Evolutionary conservation across 2,888 invertebrate species (phyloP).

Genomic region (Tanypteryx hageni): DNA sequence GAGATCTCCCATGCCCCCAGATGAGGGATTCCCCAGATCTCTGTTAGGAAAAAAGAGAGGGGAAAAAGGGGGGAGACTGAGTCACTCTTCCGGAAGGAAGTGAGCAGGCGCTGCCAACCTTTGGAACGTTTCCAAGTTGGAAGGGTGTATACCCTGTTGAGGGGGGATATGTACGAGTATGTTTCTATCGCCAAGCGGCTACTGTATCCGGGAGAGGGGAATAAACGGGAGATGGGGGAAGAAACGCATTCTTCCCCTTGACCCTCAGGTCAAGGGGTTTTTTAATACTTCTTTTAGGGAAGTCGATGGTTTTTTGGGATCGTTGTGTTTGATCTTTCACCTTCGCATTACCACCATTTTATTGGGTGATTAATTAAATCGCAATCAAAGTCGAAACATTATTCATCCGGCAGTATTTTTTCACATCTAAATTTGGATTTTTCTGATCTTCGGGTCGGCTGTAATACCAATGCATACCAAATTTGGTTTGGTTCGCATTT

Average conservation of each 20-base stretch:
- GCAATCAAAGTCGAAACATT: no score
- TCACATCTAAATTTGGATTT: no score
- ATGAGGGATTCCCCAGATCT: slow-evolving; percentile 34
- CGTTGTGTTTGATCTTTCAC: neutral
- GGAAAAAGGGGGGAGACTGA: neutral
- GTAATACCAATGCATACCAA: no score
- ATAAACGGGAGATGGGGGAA: neutral
- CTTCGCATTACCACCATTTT: neutral
- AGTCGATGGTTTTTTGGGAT: neutral
- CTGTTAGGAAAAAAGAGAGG: neutral
- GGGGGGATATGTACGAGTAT: neutral
- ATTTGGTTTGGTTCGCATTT: no score
- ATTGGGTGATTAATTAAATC: neutral
- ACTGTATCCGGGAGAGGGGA: neutral
- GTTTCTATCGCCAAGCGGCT: neutral
- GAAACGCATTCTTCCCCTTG: neutral
- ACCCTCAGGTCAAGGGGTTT: neutral
- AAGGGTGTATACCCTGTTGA: neutral
- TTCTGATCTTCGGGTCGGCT: no score
- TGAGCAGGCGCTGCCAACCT: slow-evolving; percentile 53
- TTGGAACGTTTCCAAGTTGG: slow-evolving; percentile 18
- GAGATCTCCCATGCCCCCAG: neutral
- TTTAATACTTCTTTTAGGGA: neutral
- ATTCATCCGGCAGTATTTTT: no score
- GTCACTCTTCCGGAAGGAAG: slow-evolving; percentile 53